Evolutionary conservation across 2,797 vertebrate genomes (phyloP).

Genomic region (Rhincodon typus): DNA sequence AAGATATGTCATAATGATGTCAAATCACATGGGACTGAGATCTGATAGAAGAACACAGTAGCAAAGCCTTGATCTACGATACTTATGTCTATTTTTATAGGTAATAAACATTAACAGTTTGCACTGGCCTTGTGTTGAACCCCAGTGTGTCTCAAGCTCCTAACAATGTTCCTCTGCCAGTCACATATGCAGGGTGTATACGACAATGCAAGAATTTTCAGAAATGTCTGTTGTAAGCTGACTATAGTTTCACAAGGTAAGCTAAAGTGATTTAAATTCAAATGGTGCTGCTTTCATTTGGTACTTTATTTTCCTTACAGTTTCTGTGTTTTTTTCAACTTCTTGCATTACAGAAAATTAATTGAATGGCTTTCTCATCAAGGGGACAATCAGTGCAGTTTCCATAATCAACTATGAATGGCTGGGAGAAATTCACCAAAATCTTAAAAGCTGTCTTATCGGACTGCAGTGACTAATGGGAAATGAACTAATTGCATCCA

Average conservation of each 20-base stretch:
- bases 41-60: too few species aligned
- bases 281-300: background rate
- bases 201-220: background rate
- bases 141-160: too few species aligned
- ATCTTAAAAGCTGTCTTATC: constrained; percentile 45
- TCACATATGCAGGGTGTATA: background rate
- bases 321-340: background rate
- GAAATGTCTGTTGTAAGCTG: background rate
- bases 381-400: background rate
- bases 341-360: background rate
- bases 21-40: too few species aligned
- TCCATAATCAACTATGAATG: background rate
- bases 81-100: too few species aligned
- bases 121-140: too few species aligned
- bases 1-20: too few species aligned
- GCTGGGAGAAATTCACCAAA: background rate
- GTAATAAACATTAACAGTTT: too few species aligned
- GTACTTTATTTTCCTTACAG: background rate
- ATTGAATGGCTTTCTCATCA: background rate
- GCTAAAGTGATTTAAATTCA: background rate
- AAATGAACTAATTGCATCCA: constrained; percentile 37
- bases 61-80: too few species aligned
- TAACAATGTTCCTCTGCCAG: too few species aligned
- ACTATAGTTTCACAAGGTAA: background rate
- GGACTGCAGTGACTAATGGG: constrained; percentile 47